Evolutionary conservation across 1,140 invertebrate species (phyloP), one percentile per base, ranked within the genome.

Genomic region (Zaprionus vittiger): DNA sequence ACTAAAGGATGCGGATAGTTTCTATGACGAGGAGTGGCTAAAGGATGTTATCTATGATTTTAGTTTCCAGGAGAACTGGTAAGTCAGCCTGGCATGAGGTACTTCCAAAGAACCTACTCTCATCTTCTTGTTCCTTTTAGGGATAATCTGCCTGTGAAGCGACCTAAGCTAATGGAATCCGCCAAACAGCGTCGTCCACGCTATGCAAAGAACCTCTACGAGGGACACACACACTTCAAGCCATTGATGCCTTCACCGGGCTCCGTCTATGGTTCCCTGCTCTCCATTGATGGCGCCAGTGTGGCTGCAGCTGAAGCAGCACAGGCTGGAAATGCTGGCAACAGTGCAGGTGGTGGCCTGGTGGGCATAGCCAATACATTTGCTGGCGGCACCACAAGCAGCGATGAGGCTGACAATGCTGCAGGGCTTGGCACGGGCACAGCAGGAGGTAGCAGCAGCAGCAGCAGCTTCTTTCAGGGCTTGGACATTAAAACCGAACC

Each of bases 11-110:
- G 95, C 96, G 60, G 96, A 97, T 80, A 95, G 95, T 66, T 95
- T 95, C 77, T 94, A 96, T 2, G 93, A 95, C 34, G 97, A 97
- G 76, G 96, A 97, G 85, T 96, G 97, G 91, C 95, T 96, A 79
- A 95, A 96, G 57, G 95, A 97, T 70, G 95, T 97, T 93, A 94
- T 99, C 2, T 98, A 98, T 92, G 97, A 98, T 93, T 98, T 98
- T 93, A 95, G 96, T 59, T 95, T 95, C 65, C 94, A 98, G 65
- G 95, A 97, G 92, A 96, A 96, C 20, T 98, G 97, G 97, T 97
- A 86, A 95, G 94, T 93, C 6, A 26, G 24, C 20, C 1, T 24
- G 17, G 14, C 24, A 44, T 12, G 7, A 31, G 1, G 2, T 34
- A 34, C 9, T 9, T 14, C 38, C 0, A 44, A 44, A 17, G 41